phyloP scores from a whole-genome alignment of 2,797 vertebrate genomes.

The Sebastes oblongus region DNA sequence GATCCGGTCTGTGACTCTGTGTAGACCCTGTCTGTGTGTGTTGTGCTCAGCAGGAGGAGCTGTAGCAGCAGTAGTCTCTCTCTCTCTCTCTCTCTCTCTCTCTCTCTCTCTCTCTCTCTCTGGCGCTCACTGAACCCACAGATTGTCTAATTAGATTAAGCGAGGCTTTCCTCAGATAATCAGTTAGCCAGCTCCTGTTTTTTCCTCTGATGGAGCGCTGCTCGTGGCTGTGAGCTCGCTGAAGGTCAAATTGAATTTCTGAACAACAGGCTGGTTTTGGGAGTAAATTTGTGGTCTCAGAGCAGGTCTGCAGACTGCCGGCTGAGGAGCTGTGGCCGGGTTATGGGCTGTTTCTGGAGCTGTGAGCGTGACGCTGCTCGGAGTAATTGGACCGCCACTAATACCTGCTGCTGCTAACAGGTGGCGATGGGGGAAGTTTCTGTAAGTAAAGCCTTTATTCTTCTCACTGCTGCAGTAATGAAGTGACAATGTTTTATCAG shows the following conservation, averaged over 20 bases:
- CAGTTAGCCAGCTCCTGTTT: conserved; percentile 85
- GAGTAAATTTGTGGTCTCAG: conserved; percentile 38
- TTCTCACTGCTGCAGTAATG: background rate
- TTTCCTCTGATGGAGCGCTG: conserved; percentile 76
- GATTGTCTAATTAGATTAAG: conserved; percentile 93
- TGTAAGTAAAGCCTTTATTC: conserved; percentile 66
- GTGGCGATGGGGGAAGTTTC: conserved; percentile 74
- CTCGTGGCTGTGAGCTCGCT: conserved; percentile 61
- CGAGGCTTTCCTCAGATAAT: conserved; percentile 92
- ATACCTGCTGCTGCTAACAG: conserved; percentile 72
- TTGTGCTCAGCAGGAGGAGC: conserved; percentile 56
- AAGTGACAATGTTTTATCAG: background rate
- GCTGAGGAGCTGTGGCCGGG: conserved; percentile 32
- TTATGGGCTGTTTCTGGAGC: conserved; percentile 66
- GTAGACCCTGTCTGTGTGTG: background rate
- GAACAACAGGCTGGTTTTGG: conserved; percentile 44
- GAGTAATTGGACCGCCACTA: conserved; percentile 57
- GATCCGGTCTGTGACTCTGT: background rate
- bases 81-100: background rate
- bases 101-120: conserved; percentile 23
- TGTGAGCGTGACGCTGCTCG: conserved; percentile 52
- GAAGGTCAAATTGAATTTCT: conserved; percentile 83
- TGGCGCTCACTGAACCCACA: conserved; percentile 73
- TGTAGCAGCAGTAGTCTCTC: conserved; percentile 33
- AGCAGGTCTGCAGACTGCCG: conserved; percentile 22